A percentile compares a stretch with the other conserved stretches of the same genome.
These are phyloP conservation scores for Apis florea DNA, from an alignment of 1,140 invertebrate genomes.

Conservation along the genomic window DNA sequence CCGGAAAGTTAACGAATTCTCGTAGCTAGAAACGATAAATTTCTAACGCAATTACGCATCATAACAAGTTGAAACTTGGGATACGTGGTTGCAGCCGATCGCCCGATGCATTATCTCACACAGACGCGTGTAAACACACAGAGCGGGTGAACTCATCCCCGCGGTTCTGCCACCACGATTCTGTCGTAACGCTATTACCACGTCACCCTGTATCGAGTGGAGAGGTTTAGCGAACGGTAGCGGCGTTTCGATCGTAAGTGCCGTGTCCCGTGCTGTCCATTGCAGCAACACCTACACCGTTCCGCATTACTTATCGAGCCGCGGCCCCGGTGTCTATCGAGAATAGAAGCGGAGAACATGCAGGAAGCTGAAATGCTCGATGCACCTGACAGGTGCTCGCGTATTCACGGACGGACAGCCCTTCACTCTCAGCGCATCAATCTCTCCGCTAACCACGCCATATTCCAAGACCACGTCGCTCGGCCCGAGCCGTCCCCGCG, in stretches of 20 bases:
- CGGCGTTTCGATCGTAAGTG: conserved; percentile 42
- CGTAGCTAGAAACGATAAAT: conserved; percentile 26
- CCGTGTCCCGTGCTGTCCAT: conserved; percentile 36
- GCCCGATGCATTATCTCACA: conserved; percentile 22
- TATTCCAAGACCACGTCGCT: conserved; percentile 14
- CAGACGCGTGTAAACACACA: background rate
- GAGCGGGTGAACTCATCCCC: background rate
- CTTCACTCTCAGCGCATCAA: conserved; percentile 63
- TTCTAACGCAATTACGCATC: conserved; percentile 35
- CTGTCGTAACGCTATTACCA: conserved; percentile 43
- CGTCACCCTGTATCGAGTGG: conserved; percentile 44
- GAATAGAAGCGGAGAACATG: conserved; percentile 56
- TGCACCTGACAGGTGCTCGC: conserved; percentile 62
- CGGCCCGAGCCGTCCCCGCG: background rate
- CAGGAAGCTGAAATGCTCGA: conserved; percentile 60
- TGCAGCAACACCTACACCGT: conserved; percentile 49
- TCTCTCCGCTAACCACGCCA: conserved; percentile 29
- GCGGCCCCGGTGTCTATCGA: conserved; percentile 51
- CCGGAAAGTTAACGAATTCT: conserved; percentile 14
- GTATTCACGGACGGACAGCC: conserved; percentile 62
- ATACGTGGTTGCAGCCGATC: conserved; percentile 4
- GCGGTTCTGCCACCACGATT: conserved; percentile 5
- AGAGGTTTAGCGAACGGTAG: conserved; percentile 15
- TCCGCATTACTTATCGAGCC: conserved; percentile 62
- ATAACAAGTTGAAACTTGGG: conserved; percentile 23